Conservation (phyloP, 2,113 vertebrate species). For the Sinocyclocheilus maitianheensis region DNA sequence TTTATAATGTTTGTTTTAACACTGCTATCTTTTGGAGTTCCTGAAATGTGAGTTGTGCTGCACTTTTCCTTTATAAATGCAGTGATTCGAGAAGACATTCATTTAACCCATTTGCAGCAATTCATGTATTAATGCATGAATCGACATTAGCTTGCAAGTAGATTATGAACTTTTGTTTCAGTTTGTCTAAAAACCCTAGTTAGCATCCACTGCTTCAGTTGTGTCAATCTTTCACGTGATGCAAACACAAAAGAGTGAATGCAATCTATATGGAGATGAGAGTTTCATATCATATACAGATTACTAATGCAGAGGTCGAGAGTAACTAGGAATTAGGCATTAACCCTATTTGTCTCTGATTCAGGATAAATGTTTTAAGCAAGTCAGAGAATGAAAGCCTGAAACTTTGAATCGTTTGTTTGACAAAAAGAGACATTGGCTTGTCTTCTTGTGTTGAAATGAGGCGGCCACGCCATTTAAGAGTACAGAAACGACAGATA, state of each 20-base stretch:
- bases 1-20: neutral
- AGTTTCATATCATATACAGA: neutral
- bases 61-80: neutral
- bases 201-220: neutral
- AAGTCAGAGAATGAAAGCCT: neutral
- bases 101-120: neutral
- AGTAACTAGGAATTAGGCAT: neutral
- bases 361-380: no score
- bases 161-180: neutral
- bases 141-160: neutral
- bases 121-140: neutral
- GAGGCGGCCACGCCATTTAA: neutral
- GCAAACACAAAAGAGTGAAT: neutral
- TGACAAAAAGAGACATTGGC: neutral
- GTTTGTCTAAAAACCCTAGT: neutral
- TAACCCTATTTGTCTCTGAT: neutral
- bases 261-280: neutral
- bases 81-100: neutral
- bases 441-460: neutral
- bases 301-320: neutral
- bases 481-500: constrained; percentile 15
- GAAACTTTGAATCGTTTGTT: neutral
- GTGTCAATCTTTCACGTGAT: neutral
- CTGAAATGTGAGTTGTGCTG: no score
- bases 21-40: no score